Conservation (phyloP, 2,888 invertebrate species). For the Ectemnius continuus region DNA sequence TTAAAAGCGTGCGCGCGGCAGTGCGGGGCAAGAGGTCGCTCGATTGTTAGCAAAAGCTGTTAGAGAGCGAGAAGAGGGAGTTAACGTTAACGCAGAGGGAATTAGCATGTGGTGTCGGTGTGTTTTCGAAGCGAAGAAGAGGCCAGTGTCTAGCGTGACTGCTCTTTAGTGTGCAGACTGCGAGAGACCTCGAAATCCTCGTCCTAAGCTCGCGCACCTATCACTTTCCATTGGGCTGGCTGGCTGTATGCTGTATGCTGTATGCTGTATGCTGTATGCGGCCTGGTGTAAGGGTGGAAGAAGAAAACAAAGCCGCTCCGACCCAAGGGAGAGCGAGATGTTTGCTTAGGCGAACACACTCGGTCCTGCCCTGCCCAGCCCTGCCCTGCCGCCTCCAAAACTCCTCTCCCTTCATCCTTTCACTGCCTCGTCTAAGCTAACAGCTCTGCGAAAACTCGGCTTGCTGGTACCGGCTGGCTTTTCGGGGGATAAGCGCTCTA, state of each 20-base stretch:
- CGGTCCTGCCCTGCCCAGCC: no score
- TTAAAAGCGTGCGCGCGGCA: no score
- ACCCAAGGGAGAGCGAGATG: conserved; percentile 18
- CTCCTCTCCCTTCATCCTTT: not conserved
- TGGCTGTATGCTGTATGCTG: no score
- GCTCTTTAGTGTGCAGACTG: not conserved
- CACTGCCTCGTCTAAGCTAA: not conserved
- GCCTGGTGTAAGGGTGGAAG: conserved; percentile 10
- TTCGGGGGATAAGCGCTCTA: no score
- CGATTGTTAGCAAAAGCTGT: no score
- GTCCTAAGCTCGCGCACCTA: conserved; percentile 18
- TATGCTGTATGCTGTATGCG: no score
- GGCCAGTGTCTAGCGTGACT: conserved; percentile 1
- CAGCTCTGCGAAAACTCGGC: not conserved
- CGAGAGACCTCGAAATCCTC: conserved; percentile 17
- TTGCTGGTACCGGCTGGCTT: not conserved
- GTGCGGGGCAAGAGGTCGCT: no score
- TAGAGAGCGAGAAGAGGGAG: no score
- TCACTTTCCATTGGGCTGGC: conserved; percentile 23
- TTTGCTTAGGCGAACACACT: conserved; percentile 19
- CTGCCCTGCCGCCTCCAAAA: not conserved
- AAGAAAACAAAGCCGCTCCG: conserved; percentile 22
- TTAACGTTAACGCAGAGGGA: not conserved
- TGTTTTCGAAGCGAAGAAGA: conserved; percentile 2
- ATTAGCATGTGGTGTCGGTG: conserved; percentile 1